Evolutionary conservation across 1,140 invertebrate genomes (phyloP).

Genomic region (Hyles vespertilio): DNA sequence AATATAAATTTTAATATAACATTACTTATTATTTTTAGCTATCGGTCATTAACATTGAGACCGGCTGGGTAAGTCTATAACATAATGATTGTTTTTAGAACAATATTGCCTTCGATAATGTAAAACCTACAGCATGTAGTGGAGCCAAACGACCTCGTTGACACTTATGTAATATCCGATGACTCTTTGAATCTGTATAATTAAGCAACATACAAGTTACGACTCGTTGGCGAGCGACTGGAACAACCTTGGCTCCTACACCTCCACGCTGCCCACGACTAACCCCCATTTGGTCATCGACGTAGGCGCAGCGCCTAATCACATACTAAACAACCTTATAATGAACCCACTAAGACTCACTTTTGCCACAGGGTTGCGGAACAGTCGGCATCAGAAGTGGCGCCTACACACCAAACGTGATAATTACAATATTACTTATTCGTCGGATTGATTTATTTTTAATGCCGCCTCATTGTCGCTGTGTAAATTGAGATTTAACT

Average conservation of each 20-base stretch:
- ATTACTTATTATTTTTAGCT: too few relatives aligned
- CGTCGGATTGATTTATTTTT: constrained; percentile 19
- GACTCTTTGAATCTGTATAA: constrained; percentile 56
- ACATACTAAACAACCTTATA: constrained; percentile 62
- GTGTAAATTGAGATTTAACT: too few relatives aligned
- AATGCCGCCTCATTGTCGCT: not conserved
- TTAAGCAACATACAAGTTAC: constrained; percentile 65
- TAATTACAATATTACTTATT: constrained; percentile 48
- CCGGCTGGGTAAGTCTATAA: too few relatives aligned
- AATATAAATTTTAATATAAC: not conserved
- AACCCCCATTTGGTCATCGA: constrained; percentile 72
- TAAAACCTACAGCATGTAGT: too few relatives aligned
- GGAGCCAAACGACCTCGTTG: not conserved
- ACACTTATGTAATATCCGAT: constrained; percentile 24
- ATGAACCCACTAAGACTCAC: constrained; percentile 59
- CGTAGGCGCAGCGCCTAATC: constrained; percentile 65
- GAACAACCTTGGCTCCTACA: constrained; percentile 67
- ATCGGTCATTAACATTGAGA: too few relatives aligned
- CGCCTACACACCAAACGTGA: constrained; percentile 51
- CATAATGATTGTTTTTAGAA: too few relatives aligned
- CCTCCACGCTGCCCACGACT: constrained; percentile 67
- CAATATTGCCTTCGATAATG: too few relatives aligned
- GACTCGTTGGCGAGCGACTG: constrained; percentile 56
- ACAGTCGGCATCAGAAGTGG: constrained; percentile 41
- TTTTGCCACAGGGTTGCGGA: constrained; percentile 64